Conservation (phyloP, 1,140 invertebrate genomes). For the Aphelinus atriplicis region DNA sequence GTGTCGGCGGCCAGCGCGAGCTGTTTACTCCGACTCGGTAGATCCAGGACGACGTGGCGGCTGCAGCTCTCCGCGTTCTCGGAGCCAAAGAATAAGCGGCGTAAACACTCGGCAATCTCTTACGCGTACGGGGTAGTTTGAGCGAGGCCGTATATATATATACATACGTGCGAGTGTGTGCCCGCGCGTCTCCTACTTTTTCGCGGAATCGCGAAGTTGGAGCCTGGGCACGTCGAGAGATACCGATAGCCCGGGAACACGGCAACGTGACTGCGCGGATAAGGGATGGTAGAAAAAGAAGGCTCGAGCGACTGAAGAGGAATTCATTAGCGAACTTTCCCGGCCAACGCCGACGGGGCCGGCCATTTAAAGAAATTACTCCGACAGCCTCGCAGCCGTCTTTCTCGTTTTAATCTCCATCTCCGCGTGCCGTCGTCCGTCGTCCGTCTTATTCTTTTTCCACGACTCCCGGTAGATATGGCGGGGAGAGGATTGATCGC, state of each 20-base stretch:
- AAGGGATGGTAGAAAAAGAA: neutral
- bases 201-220: no score
- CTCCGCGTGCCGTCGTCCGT: neutral
- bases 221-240: neutral
- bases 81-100: conserved; percentile 14
- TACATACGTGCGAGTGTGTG: no score
- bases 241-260: neutral
- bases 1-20: no score
- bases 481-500: no score
- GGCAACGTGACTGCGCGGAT: neutral
- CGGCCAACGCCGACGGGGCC: neutral
- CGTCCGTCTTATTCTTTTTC: neutral
- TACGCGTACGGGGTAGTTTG: neutral
- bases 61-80: no score
- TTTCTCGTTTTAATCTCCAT: neutral
- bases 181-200: no score
- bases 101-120: conserved; percentile 40
- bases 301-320: neutral
- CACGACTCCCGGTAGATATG: neutral
- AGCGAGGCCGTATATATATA: no score
- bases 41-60: no score
- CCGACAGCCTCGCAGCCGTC: neutral
- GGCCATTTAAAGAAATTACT: conserved; percentile 37
- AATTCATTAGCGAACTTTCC: conserved; percentile 45
- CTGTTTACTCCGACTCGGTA: no score